A percentile compares a stretch with the other conserved stretches of the same genome.
These are phyloP conservation scores for Actinemys pallida DNA, from an alignment of 2,113 vertebrate species.

Conservation along the genomic window DNA sequence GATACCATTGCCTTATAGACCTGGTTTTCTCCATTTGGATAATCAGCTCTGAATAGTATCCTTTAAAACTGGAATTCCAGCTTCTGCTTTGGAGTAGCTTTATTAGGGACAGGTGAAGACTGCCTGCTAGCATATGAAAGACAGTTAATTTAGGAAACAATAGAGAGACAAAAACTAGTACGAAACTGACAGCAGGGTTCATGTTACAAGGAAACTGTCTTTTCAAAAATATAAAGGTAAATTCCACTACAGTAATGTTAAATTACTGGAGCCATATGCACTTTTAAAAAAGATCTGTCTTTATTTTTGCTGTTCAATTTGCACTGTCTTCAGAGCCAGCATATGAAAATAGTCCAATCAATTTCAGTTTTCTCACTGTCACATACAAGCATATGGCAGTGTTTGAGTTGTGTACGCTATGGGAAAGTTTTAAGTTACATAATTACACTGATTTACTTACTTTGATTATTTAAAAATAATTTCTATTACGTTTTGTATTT, in stretches of 20 bases:
- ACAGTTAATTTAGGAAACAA: background rate
- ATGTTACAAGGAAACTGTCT: background rate
- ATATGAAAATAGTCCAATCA: fast-evolving
- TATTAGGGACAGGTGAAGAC: too few relatives aligned
- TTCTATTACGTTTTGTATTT: background rate
- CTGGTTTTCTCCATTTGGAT: background rate
- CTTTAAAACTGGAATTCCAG: background rate
- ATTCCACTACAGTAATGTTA: too few relatives aligned
- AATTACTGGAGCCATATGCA: background rate
- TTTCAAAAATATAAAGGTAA: background rate
- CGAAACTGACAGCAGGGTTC: background rate
- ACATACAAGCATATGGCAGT: background rate
- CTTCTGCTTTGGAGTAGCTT: background rate
- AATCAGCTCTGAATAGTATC: background rate
- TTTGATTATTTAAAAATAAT: fast-evolving
- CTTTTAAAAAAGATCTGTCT: background rate
- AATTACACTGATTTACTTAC: background rate
- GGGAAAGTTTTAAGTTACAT: background rate
- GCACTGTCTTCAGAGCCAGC: background rate
- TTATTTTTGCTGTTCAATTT: background rate
- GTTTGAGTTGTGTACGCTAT: too few relatives aligned
- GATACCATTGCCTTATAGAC: background rate
- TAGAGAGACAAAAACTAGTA: background rate
- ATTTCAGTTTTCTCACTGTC: background rate
- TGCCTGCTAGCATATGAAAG: fast-evolving